Conservation (phyloP, 2,888 invertebrate species). For the Ormia ochracea region DNA sequence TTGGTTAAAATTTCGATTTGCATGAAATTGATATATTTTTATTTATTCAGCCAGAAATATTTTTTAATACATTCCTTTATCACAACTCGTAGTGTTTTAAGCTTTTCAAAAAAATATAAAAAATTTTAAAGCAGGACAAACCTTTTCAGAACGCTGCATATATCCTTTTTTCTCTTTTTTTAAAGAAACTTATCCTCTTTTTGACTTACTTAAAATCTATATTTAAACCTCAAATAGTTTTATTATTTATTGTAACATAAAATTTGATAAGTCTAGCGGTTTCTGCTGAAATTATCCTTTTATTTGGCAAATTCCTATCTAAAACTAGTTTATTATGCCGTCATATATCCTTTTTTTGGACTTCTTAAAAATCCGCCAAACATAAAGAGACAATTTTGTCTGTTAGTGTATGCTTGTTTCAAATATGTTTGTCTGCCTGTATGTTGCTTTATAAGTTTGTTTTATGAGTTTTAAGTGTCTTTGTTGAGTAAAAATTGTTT, state of each 20-base stretch:
- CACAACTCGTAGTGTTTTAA: neutral
- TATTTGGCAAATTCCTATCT: too few species aligned
- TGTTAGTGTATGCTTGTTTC: neutral
- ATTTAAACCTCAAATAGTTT: too few species aligned
- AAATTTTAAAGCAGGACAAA: too few species aligned
- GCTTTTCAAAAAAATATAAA: neutral
- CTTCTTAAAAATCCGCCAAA: neutral
- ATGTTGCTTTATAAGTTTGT: constrained; percentile 49
- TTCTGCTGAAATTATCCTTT: too few species aligned
- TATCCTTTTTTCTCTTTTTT: neutral
- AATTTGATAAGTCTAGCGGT: too few species aligned
- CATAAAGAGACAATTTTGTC: neutral
- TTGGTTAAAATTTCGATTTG: too few species aligned
- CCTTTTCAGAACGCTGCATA: neutral
- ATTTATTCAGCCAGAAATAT: neutral
- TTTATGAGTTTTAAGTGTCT: constrained; percentile 61
- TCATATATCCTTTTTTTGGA: too few species aligned
- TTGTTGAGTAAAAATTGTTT: constrained; percentile 62
- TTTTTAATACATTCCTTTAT: neutral
- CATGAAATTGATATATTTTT: too few species aligned
- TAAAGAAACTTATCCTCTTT: too few species aligned
- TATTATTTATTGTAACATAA: too few species aligned
- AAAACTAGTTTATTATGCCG: too few species aligned
- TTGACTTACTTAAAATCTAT: too few species aligned
- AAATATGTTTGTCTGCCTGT: neutral